phyloP scores from a whole-genome alignment of 2,888 invertebrate species.

The Allophyes oxyacanthae region DNA sequence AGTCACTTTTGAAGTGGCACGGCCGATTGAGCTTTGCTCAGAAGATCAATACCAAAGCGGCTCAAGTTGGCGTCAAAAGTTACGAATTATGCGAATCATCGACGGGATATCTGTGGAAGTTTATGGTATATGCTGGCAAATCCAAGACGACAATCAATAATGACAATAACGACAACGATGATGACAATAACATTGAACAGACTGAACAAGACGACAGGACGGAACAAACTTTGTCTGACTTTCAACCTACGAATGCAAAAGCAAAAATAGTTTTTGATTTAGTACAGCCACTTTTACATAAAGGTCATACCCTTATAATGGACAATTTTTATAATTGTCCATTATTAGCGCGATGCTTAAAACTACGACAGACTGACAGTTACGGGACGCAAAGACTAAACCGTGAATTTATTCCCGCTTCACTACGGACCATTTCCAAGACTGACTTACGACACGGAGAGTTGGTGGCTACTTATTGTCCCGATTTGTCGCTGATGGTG shows the following conservation, averaged over 20 bases:
- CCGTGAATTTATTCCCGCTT: conserved; percentile 5
- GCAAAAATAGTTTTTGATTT: conserved; percentile 5
- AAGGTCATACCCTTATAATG: conserved; percentile 6
- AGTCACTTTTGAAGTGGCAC: conserved; percentile 46
- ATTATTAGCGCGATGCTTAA: conserved; percentile 4
- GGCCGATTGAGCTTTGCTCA: conserved; percentile 40
- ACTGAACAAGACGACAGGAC: neutral
- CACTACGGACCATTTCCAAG: conserved; percentile 5
- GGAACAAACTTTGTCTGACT: neutral
- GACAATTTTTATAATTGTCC: conserved; percentile 2
- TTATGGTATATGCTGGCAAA: too few relatives aligned
- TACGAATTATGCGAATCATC: conserved; percentile 7
- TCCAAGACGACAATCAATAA: too few relatives aligned
- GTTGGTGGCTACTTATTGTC: conserved; percentile 40
- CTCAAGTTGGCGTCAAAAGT: conserved; percentile 36
- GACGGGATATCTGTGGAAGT: conserved; percentile 3
- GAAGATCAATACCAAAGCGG: conserved; percentile 33
- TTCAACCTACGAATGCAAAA: conserved; percentile 1
- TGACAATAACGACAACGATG: too few relatives aligned
- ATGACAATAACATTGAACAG: too few relatives aligned
- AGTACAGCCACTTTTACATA: conserved; percentile 2
- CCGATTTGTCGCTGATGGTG: conserved; percentile 70
- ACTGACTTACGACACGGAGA: conserved; percentile 33
- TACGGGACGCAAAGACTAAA: conserved; percentile 11
- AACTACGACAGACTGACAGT: conserved; percentile 3